Base-by-base conservation (phyloP, 2,888 invertebrate species). In the Ischnura elegans region DNA sequence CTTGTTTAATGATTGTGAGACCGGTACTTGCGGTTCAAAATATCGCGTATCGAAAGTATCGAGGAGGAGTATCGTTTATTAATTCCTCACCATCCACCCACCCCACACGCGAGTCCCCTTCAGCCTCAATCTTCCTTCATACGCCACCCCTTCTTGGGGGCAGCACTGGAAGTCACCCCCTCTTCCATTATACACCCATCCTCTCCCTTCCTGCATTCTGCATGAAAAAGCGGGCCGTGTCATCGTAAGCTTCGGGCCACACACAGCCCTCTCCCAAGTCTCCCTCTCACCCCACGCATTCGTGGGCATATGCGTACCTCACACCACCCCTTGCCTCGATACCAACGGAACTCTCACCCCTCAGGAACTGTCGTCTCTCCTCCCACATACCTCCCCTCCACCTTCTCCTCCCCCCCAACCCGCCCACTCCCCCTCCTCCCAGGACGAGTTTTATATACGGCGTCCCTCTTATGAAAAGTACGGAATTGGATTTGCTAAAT, bases 401-500 rank as follows among this genome's bases (percentile, higher is more conserved):
- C 43, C 29, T 43, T 19, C 85, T 25, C 85, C 29, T 43, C 47
- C 85, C 85, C 85, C 85, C 85, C 55, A 86, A 93, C 55, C 46
- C 90, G 36, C 21, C 10, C 85, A 13, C 43, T 10, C 25, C 5
- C 85, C 43, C 85, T n/a, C n/a, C 47, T 55, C 85, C 85, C 85
- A 47, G 43, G 61, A 93, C 87, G 55, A 90, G 90, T 61, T 90
- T 90, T 90, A 90, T 66, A 66, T 90, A 90, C 87, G 93, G 55
- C 61, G 93, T n/a, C 29, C 86, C 93, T 87, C 87, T 93, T 94
- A 94, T 94, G 94, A 94, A 94, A 94, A 94, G 94, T 94, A 93
- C 85, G 87, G 93, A 94, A 94, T 94, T 94, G 93, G 94, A 94
- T 94, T 94, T 94, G 93, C 66, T 87, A 94, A 94, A 94, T 94